These are phyloP conservation scores for Araneus ventricosus DNA, from an alignment of 1,140 invertebrate species.

Conservation along the genomic window DNA sequence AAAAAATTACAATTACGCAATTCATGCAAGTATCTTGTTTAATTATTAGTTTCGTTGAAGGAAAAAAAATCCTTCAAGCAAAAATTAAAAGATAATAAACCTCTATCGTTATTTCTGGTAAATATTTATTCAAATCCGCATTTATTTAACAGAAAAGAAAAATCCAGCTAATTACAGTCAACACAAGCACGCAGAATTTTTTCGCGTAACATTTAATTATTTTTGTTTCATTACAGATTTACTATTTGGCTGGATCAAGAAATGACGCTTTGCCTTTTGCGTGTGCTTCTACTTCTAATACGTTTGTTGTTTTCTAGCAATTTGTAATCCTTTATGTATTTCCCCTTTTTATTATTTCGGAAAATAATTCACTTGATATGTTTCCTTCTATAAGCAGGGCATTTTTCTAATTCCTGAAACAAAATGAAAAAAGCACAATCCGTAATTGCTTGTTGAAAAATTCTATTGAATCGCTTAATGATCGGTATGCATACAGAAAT, in stretches of 20 bases:
- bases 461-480: slow-evolving; percentile 18
- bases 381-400: neutral
- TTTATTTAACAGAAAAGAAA: neutral
- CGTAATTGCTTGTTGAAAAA: slow-evolving; percentile 22
- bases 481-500: neutral
- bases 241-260: neutral
- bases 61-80: neutral
- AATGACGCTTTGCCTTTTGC: neutral
- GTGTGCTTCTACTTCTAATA: neutral
- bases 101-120: neutral
- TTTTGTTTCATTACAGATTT: neutral
- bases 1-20: neutral
- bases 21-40: neutral
- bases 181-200: neutral
- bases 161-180: neutral
- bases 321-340: neutral
- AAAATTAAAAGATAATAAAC: neutral
- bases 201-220: slow-evolving; percentile 1
- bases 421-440: neutral
- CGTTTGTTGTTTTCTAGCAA: neutral
- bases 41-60: neutral
- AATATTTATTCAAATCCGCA: neutral
- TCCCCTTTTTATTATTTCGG: neutral
- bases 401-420: neutral
- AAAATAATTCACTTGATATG: slow-evolving; percentile 9